These are phyloP conservation scores for Thelaira solivaga DNA, from an alignment of 2,888 invertebrate genomes.

Conservation along the genomic window DNA sequence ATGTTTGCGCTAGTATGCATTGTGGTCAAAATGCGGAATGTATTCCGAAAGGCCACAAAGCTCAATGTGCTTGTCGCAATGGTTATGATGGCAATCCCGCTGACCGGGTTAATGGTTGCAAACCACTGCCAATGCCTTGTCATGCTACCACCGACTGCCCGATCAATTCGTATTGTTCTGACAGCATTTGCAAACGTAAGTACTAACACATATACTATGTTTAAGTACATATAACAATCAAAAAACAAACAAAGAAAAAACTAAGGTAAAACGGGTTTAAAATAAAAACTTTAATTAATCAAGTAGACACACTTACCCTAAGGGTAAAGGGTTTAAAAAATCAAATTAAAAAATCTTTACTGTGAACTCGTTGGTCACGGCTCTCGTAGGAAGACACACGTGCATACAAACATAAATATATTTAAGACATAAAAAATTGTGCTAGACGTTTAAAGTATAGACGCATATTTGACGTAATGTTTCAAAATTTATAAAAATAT, in stretches of 20 bases:
- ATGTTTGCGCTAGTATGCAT: constrained; percentile 86
- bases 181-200: constrained; percentile 88
- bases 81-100: constrained; percentile 88
- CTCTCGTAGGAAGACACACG: constrained; percentile 43
- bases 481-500: too few species aligned
- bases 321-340: constrained; percentile 38
- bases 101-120: constrained; percentile 84
- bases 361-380: constrained; percentile 29
- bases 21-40: constrained; percentile 93
- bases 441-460: too few species aligned
- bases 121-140: constrained; percentile 85
- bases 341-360: neutral
- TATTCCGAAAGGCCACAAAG: constrained; percentile 84
- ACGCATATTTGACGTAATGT: too few species aligned
- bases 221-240: constrained; percentile 12
- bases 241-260: constrained; percentile 16
- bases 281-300: constrained; percentile 40
- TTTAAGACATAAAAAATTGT: too few species aligned
- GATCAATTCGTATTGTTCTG: constrained; percentile 88
- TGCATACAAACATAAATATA: neutral
- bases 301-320: constrained; percentile 54
- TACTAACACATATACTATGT: constrained; percentile 69
- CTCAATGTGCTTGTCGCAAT: constrained; percentile 86
- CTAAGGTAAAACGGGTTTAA: constrained; percentile 34
- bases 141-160: constrained; percentile 85